Base-by-base conservation (phyloP, 2,797 vertebrate genomes). In the Pitangus sulphuratus region DNA sequence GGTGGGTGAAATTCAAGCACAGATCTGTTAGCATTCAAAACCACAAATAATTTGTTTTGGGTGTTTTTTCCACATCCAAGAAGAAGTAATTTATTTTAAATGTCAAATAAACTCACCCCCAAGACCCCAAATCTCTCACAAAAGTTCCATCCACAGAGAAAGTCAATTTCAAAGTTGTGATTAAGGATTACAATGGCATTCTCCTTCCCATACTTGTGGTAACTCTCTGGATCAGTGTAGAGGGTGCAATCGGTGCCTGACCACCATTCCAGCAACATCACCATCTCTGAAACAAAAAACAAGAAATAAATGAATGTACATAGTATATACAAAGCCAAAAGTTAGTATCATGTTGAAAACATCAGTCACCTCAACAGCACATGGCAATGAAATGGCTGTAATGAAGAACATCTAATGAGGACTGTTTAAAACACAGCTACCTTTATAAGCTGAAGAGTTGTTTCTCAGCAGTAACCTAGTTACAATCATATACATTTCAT, bases 91-190 rank as follows among this genome's bases (percentile, higher is more conserved):
- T 89, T 48, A 56, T 70, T 54, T 66, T 70, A 95, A 88, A 94
- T 77, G 53, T 33, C 76, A 65, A 75, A 61, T 50, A 93, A 61
- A 98, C 99, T 99, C 97, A 99, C 99, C 98, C 99, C 99, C 40
- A 99, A 97, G 72, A 99, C 98, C 60, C 99, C 99, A 69, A 99
- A 99, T 98, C 98, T 98, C 60, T 99, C 99, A 88, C 99, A 99
- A 90, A 99, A 98, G 96, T 98, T 99, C 99, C 99, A 99, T 54
- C 99, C 99, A 79, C 99, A 99, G 76, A 99, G 98, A 95, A 99
- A 99, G 98, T 99, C 99, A 3, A 99, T 99, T 95, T 99, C 99
- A 93, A 98, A 99, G 92, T 98, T 98, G 97, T 99, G 99, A 97
- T 99, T 99, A 68, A 99, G 99, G 65, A 99, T 97, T 58, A 99